Evolutionary conservation across 2,113 vertebrate species (phyloP), one percentile per base, ranked within the genome.

Genomic region (Podocnemis expansa): DNA sequence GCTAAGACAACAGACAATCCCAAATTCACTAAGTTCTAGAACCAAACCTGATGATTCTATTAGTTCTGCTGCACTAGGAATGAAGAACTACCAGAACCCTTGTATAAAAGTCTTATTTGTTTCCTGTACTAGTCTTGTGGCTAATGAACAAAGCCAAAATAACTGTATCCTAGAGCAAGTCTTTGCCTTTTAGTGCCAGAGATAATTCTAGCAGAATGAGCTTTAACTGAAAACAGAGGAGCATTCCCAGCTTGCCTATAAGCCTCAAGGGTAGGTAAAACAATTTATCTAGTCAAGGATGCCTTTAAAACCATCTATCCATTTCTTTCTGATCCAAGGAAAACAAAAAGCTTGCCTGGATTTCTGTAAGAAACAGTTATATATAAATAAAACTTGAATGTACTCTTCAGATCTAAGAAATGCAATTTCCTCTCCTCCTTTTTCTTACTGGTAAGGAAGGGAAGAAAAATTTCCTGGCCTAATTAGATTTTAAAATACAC

Each of bases 121-220:
- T 85, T 86, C 93, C 91, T 79, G 70, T 87, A 82, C 78, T 90
- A 93, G 87, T 80, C 82, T 31, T 75, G n/a, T 45, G 82, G 94
- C 92, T 84, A 94, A 95, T 67, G 93, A 94, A 85, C 21, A 80
- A 63, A 93, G 25, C 81, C 91, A 93, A 88, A 91, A 89, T 88
- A 89, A 84, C 90, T 93, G 91, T n/a, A n/a, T n/a, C 67, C 43
- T 92, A 60, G 85, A 91, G 76, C 82, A 93, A 89, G 73, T 14
- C 78, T 76, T 96, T 89, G 14, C 82, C 45, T 96, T 89, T 21
- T 14, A 89, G 22, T 54, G 83, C 82, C 91, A 47, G 70, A 79
- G 81, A 90, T 49, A 91, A 52, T 83, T 97, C 52, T 31, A 89
- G 86, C 38, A 89, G 89, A 93, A 92, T 63, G 55, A 90, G 34